Evolutionary conservation across 2,888 invertebrate genomes (phyloP), one percentile per base, ranked within the genome.

Genomic region (Heliconius cydno): DNA sequence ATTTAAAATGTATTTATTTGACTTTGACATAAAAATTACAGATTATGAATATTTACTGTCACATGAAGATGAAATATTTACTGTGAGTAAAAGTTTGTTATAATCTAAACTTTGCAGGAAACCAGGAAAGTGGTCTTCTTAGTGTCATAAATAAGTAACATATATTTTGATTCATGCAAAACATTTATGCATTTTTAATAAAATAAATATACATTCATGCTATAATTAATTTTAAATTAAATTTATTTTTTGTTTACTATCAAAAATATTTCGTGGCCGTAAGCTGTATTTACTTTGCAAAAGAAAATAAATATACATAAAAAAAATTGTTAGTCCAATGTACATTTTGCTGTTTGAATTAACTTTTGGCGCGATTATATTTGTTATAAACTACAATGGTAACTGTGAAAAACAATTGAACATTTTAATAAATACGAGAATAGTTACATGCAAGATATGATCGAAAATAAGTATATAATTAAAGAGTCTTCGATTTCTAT

Each of bases 401-500:
- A 65, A 65, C 25, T 34, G 67, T 34, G 34, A 10, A 34, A 19
- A 30, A 67, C 22, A 22, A 34, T 30, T 34, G 22, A 34, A 7
- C 30, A 22, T 30, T 34, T 67, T 67, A 22, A 30, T 67, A 68
- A 34, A 10, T 22, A 38, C 38, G 22, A n/a, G 12, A 52, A 68
- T n/a, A 68, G 10, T 72, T 52, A 19, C 6, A 52, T 52, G 6
- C 15, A 30, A 22, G 34, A 52, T 34, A 78, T 77, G 77, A n/a
- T 19, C 25, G 71, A 72, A 25, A 41, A 34, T 41, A 52, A 72
- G 77, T 78, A 78, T 34, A 72, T 78, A 41, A 25, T 34, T 34
- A 34, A 7, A n/a, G 13, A 34, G 7, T 34, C 57, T 30, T 46
- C 46, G 34, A 19, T 19, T 60, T 57, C 9, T 57, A 12, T 34